phyloP scores from a whole-genome alignment of 2,888 invertebrate species.

The Troglohyphantes excavatus region DNA sequence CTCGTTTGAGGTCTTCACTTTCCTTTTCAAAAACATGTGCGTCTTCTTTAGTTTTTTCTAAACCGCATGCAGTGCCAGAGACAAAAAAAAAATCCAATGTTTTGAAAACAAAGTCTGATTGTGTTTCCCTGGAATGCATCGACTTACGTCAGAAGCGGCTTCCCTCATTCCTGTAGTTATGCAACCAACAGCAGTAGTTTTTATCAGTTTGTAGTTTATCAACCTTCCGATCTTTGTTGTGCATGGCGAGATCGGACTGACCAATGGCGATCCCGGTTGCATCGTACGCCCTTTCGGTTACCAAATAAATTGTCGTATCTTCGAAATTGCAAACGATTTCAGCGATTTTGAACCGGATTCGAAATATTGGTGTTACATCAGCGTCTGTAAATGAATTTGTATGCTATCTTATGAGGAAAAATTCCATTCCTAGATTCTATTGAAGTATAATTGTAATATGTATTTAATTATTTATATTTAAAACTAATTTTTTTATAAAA shows the following conservation, averaged over 20 bases:
- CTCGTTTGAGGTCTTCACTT: too few species aligned
- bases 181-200: neutral
- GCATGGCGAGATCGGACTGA: conserved; percentile 39
- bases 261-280: conserved; percentile 14
- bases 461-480: too few species aligned
- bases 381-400: conserved; percentile 3
- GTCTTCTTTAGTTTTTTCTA: too few species aligned
- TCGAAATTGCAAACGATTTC: neutral
- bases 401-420: neutral
- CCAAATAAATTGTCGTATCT: neutral
- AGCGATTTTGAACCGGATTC: neutral
- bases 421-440: neutral
- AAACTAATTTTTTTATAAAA: too few species aligned
- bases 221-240: conserved; percentile 37
- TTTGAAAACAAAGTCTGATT: conserved; percentile 23
- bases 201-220: conserved; percentile 42
- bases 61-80: too few species aligned
- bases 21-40: too few species aligned
- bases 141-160: neutral
- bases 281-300: conserved; percentile 39
- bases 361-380: neutral
- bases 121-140: neutral
- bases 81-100: neutral
- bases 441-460: too few species aligned
- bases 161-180: neutral